Evolutionary conservation across 23 tunicate species (phyloP), one percentile per base, ranked within the genome.

Genomic region (Diplosoma virens): DNA sequence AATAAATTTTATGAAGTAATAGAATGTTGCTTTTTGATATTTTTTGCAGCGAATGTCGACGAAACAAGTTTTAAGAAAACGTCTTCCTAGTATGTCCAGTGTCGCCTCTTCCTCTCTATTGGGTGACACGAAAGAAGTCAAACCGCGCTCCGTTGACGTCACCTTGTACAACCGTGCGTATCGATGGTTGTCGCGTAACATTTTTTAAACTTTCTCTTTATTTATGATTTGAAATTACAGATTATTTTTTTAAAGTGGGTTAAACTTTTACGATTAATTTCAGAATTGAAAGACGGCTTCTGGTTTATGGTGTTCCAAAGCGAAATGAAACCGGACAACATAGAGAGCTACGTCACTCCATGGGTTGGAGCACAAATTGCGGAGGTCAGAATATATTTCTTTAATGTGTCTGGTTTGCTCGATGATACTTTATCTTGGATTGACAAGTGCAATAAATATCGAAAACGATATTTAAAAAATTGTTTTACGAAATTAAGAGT

Each of bases 281-380:
- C 16, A 45, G 88, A 75, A 22, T 63, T 83, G 81, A 60, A 79
- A 1, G 78, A 72, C 48, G 47, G 36, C 7, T 31, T 86, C 9
- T 86, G 93, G 93, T 86, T 86, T 72, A 26, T 71, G 47, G n/a
- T 72, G 17, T 86, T 86, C 71, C 93, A 86, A 86, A 27, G 66
- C n/a, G 85, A 86, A 25, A 54, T 25, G 46, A 59, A 71, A 2
- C 54, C 33, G 21, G 75, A 79, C 32, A 50, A 79, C 0, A 59
- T 25, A 24, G 79, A 86, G 0, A 86, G 93, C 28, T 86, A 71
- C 60, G 61, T 71, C 20, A 86, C 85, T 0, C 93, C 93, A 48
- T 86, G 93, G 93, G 48, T 79, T 20, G 93, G 93, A 41, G 79
- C 85, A 2, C 86, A 86, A 79, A 79, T 86, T 61, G 75, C 93